phyloP scores from a whole-genome alignment of 2,888 invertebrate species.

The Drosophila formosana region DNA sequence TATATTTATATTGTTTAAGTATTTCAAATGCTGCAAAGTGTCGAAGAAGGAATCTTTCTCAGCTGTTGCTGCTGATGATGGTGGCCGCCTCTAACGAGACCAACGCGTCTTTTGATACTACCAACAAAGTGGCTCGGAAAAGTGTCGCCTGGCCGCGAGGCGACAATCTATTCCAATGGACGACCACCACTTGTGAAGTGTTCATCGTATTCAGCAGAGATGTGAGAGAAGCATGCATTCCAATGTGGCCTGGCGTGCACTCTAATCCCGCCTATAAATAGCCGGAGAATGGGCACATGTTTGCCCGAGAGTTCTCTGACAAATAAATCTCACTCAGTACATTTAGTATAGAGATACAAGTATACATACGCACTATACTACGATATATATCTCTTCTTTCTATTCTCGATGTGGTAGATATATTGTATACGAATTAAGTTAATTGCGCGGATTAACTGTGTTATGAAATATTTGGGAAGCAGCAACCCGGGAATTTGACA shows the following conservation, averaged over 20 bases:
- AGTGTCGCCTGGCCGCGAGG: conserved; percentile 55
- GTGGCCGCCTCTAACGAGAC: conserved; percentile 41
- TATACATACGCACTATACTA: neutral
- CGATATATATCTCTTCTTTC: conserved; percentile 1
- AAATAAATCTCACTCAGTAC: conserved; percentile 26
- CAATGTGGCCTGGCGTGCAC: conserved; percentile 64
- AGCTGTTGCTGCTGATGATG: conserved; percentile 6
- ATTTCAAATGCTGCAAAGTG: conserved; percentile 30
- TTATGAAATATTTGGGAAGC: conserved; percentile 61
- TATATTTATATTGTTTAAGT: conserved; percentile 43
- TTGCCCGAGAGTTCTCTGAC: conserved; percentile 39
- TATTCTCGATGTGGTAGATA: conserved; percentile 33
- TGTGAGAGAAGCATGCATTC: conserved; percentile 60
- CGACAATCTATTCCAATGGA: conserved; percentile 68
- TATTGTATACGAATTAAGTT: conserved; percentile 66
- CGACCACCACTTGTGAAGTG: conserved; percentile 78
- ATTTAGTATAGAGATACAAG: conserved; percentile 6
- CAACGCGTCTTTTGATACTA: conserved; percentile 73
- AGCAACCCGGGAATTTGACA: conserved; percentile 39
- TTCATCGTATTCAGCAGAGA: conserved; percentile 67
- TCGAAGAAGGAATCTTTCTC: conserved; percentile 20
- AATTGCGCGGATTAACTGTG: conserved; percentile 75
- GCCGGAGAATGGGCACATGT: conserved; percentile 77
- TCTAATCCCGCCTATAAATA: conserved; percentile 71
- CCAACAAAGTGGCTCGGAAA: conserved; percentile 26